These are phyloP conservation scores for Eristalis arbustorum DNA, from an alignment of 2,888 invertebrate genomes.

Conservation along the genomic window DNA sequence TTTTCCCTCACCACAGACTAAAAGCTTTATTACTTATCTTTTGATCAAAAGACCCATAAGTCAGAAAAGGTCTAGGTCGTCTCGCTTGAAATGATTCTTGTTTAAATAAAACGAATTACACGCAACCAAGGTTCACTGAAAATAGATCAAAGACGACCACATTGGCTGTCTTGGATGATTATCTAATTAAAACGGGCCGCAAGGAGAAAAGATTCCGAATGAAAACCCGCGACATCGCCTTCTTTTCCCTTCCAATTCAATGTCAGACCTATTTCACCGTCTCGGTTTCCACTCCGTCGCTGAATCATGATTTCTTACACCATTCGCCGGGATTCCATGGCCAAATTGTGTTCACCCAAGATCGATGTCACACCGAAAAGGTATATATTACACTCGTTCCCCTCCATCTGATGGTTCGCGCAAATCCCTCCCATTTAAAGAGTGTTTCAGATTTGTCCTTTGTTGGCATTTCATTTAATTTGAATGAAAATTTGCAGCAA, in stretches of 20 bases:
- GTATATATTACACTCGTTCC: neutral
- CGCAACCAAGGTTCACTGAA: neutral
- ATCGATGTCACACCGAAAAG: neutral
- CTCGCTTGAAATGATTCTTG: neutral
- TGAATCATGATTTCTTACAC: neutral
- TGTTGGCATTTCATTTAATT: neutral
- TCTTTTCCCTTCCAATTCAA: no score
- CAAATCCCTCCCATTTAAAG: neutral
- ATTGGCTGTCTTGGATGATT: neutral
- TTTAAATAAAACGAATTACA: neutral
- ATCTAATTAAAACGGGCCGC: neutral
- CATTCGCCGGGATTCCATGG: neutral
- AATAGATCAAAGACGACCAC: neutral
- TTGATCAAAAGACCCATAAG: neutral
- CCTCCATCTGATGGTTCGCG: no score
- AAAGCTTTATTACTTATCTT: no score
- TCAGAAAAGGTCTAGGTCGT: neutral
- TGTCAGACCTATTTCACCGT: neutral
- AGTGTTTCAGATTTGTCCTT: neutral
- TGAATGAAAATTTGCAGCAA: neutral
- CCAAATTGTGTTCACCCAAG: neutral
- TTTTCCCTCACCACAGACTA: no score
- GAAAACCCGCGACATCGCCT: neutral
- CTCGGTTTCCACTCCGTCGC: neutral
- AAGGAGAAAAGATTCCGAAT: neutral